phyloP scores from a whole-genome alignment of 2,888 invertebrate species.

The Scaptomyza parva region DNA sequence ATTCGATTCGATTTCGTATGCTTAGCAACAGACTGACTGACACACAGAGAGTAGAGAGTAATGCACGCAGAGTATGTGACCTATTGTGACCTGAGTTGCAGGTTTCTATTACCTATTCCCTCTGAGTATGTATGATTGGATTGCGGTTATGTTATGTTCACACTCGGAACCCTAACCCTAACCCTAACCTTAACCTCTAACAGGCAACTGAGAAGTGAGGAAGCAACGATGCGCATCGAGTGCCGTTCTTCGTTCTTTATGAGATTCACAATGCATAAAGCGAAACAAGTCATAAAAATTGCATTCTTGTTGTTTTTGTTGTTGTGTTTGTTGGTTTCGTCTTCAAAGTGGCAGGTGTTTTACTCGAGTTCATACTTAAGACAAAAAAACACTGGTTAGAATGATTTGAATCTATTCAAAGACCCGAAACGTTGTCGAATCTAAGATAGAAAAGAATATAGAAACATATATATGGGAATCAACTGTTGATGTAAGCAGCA shows the following conservation, averaged over 20 bases:
- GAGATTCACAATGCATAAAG: conserved; percentile 23
- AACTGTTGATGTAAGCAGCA: too few species aligned
- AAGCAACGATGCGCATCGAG: conserved; percentile 43
- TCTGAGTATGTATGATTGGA: conserved; percentile 27
- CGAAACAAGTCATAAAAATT: conserved; percentile 35
- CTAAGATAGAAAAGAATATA: too few species aligned
- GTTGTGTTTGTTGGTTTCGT: background rate
- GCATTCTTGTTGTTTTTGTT: conserved; percentile 12
- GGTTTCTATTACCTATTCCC: background rate
- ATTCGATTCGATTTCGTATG: background rate
- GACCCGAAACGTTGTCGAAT: too few species aligned
- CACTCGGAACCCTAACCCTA: background rate
- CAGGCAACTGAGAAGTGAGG: background rate
- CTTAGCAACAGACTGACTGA: conserved; percentile 35
- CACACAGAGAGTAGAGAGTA: background rate
- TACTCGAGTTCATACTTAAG: background rate
- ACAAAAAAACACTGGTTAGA: too few species aligned
- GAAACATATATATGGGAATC: too few species aligned
- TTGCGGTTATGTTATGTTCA: conserved; percentile 38
- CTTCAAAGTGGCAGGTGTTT: conserved; percentile 32
- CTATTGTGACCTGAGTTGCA: conserved; percentile 1
- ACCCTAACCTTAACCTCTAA: conserved; percentile 42
- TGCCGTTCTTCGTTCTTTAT: background rate
- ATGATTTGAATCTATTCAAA: too few species aligned
- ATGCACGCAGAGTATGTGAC: background rate